Evolutionary conservation across 2,113 vertebrate genomes (phyloP).

Genomic region (Charina bottae): DNA sequence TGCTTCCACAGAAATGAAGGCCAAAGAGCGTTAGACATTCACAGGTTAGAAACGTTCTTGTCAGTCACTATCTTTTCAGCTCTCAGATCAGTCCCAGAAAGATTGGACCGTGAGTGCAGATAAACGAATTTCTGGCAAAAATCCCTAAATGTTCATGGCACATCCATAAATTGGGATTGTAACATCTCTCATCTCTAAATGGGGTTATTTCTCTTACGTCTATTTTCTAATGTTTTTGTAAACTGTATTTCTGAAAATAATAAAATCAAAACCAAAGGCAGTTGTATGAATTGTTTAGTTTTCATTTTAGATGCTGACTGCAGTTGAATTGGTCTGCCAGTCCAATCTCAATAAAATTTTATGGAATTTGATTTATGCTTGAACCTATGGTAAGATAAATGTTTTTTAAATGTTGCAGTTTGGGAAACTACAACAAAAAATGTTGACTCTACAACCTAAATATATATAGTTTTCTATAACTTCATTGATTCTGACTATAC

Average conservation of each 20-base stretch:
- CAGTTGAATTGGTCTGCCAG: constrained; percentile 44
- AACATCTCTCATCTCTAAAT: background rate
- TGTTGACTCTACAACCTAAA: background rate
- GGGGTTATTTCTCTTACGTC: background rate
- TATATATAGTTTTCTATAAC: background rate
- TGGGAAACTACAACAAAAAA: background rate
- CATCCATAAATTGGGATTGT: background rate
- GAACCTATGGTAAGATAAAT: background rate
- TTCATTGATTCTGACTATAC: background rate
- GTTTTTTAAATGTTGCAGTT: background rate
- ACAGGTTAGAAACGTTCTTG: background rate
- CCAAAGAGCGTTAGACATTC: background rate
- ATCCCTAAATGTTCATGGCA: background rate
- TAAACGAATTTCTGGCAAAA: background rate
- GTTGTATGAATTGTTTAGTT: constrained; percentile 16
- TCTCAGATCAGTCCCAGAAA: background rate
- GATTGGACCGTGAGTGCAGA: background rate
- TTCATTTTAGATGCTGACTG: constrained; percentile 54
- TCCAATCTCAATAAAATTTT: background rate
- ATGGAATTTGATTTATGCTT: background rate
- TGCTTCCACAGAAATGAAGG: background rate
- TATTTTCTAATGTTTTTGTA: background rate
- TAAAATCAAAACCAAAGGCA: background rate
- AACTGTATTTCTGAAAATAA: background rate
- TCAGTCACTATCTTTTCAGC: background rate